Conservation (phyloP, 2,113 vertebrate species). For the Leptobrachium ailaonicum region DNA sequence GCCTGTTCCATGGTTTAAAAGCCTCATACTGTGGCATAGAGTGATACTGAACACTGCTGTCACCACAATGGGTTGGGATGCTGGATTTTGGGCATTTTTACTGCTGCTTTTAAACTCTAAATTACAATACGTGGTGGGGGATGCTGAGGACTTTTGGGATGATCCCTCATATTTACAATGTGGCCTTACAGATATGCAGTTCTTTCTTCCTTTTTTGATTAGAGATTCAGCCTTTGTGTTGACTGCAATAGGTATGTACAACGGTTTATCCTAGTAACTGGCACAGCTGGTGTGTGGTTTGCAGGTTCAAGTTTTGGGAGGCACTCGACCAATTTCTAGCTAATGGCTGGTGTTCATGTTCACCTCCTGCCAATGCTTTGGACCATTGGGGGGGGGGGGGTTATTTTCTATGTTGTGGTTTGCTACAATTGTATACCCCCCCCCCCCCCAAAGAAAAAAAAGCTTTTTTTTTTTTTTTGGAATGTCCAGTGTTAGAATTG, state of each 20-base stretch:
- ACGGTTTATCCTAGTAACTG: too few relatives aligned
- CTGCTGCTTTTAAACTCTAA: neutral
- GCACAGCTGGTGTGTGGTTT: too few relatives aligned
- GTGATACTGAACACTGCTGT: neutral
- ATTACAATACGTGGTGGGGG: neutral
- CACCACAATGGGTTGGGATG: neutral
- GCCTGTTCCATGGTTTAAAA: neutral
- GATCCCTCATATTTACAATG: slow-evolving; percentile 12
- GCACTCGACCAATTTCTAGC: too few relatives aligned
- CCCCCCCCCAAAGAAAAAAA: too few relatives aligned
- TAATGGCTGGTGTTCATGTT: too few relatives aligned
- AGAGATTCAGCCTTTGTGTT: slow-evolving; percentile 4
- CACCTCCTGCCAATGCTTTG: too few relatives aligned
- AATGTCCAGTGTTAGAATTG: too few relatives aligned
- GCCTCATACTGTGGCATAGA: neutral
- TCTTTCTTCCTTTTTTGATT: slow-evolving; percentile 10
- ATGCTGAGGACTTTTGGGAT: slow-evolving; percentile 3
- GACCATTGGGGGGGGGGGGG: too few relatives aligned
- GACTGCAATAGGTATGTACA: slow-evolving; percentile 13
- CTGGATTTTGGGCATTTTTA: neutral
- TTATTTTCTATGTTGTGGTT: too few relatives aligned
- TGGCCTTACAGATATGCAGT: slow-evolving; percentile 20
- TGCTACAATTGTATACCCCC: too few relatives aligned
- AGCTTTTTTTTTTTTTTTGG: too few relatives aligned
- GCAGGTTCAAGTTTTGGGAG: too few relatives aligned